These are phyloP conservation scores for Scarus forsteni DNA, from an alignment of 2,797 vertebrate species.

Conservation along the genomic window DNA sequence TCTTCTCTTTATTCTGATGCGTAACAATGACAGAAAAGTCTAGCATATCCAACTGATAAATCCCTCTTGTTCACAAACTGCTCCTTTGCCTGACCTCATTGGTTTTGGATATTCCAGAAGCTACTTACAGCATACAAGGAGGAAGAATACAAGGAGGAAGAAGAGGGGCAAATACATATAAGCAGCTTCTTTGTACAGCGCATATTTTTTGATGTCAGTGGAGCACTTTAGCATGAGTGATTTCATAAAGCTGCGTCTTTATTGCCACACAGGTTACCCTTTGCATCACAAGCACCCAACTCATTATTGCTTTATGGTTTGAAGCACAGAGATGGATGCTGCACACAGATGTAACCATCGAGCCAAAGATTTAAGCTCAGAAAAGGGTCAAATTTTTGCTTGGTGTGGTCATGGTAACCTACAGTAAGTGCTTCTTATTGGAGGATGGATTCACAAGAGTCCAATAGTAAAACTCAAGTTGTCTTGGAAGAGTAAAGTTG, in stretches of 20 bases:
- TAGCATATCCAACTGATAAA: constrained; percentile 44
- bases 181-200: constrained; percentile 78
- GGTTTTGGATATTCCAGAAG: constrained; percentile 49
- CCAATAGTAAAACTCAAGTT: constrained; percentile 44
- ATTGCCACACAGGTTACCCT: constrained; percentile 80
- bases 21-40: constrained; percentile 48
- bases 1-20: constrained; percentile 20
- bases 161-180: constrained; percentile 65
- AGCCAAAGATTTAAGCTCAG: constrained; percentile 75
- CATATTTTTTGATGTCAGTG: constrained; percentile 67
- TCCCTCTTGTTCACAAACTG: constrained; percentile 31
- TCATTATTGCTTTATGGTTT: constrained; percentile 85
- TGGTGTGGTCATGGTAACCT: constrained; percentile 42
- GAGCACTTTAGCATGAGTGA: constrained; percentile 67
- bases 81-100: constrained; percentile 29
- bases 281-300: constrained; percentile 79
- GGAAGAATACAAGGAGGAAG: constrained; percentile 52
- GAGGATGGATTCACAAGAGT: constrained; percentile 63
- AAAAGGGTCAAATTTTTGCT: constrained; percentile 55
- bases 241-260: constrained; percentile 80
- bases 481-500: constrained; percentile 64
- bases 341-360: constrained; percentile 73
- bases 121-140: constrained; percentile 47
- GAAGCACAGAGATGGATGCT: constrained; percentile 76
- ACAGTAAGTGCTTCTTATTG: constrained; percentile 71